Evolutionary conservation across 2,113 vertebrate species (phyloP), one percentile per base, ranked within the genome.

Genomic region (Gobiocypris rarus): DNA sequence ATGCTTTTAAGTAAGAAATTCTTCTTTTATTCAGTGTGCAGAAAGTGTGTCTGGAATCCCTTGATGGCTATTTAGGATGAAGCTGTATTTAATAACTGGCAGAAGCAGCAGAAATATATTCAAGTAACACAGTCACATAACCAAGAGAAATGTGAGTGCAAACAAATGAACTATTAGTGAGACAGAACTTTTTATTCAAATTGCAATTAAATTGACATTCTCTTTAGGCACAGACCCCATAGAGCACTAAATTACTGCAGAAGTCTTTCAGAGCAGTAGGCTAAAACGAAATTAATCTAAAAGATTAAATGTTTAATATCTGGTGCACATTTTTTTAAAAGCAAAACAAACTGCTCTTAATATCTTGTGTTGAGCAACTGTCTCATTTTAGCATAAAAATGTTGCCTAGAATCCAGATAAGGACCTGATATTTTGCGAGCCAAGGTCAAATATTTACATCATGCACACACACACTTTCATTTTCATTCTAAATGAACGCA

Each of bases 181-280:
- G 15, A 65, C 41, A 13, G 22, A 79, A 67, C 41, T 48, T 81
- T 67, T 67, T 22, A 8, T 67, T 50, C 77, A 48, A 65, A 50
- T 28, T 50, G 59, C 59, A 65, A 80, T 67, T 78, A 67, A 45
- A 65, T 8, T 50, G 61, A 67, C 26, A 22, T 80, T 80, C 26
- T 67, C 43, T 80, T 48, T 50, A 80, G 43, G 54, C 54, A 34
- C 48, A 75, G 50, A 61, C 9, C 75, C 75, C 13, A 1, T 45
- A 50, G 59, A 80, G 78, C 17, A 52, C 24, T 50, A 48, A 67
- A 63, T 63, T 22, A 50, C 43, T 6, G 38, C 34, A 63, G 41
- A 79, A 5, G 38, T 24, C 7, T 19, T 28, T 41, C 56, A 79
- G 24, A 48, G 22, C 74, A 56, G 26, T 54, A 9, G 24, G 75